Evolutionary conservation across 2,888 invertebrate genomes (phyloP).

Genomic region (Bugula neritina): DNA sequence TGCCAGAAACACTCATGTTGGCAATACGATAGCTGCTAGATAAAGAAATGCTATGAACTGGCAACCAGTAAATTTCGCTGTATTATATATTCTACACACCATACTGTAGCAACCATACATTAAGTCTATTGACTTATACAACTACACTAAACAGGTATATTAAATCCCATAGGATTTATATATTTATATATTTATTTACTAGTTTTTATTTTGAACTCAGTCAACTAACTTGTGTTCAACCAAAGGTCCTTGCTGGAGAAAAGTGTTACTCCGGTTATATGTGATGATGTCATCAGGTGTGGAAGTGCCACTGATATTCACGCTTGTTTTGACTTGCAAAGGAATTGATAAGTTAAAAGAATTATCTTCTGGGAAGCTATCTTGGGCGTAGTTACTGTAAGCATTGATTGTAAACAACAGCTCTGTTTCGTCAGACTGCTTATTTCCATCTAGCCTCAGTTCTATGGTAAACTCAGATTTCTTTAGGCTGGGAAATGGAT

Average conservation of each 20-base stretch:
- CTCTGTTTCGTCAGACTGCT: neutral
- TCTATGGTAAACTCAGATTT: neutral
- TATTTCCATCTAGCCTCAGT: neutral
- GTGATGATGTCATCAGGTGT: constrained; percentile 8
- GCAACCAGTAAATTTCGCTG: too few relatives aligned
- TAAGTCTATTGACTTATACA: too few relatives aligned
- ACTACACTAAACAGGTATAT: too few relatives aligned
- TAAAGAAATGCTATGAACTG: too few relatives aligned
- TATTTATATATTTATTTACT: too few relatives aligned
- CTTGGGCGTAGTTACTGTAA: neutral
- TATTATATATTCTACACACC: too few relatives aligned
- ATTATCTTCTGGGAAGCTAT: neutral
- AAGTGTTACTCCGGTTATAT: neutral
- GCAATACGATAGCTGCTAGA: too few relatives aligned
- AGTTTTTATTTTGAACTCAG: too few relatives aligned
- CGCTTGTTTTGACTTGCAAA: neutral
- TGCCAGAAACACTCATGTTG: too few relatives aligned
- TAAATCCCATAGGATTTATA: too few relatives aligned
- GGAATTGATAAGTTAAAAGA: neutral
- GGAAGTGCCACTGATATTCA: constrained; percentile 10
- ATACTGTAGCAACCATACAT: too few relatives aligned
- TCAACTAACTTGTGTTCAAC: constrained; percentile 23
- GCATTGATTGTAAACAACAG: neutral
- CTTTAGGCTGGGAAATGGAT: neutral
- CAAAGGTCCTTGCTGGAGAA: neutral